Conservation (phyloP, 2,113 vertebrate species). For the Pithys albifrons region DNA sequence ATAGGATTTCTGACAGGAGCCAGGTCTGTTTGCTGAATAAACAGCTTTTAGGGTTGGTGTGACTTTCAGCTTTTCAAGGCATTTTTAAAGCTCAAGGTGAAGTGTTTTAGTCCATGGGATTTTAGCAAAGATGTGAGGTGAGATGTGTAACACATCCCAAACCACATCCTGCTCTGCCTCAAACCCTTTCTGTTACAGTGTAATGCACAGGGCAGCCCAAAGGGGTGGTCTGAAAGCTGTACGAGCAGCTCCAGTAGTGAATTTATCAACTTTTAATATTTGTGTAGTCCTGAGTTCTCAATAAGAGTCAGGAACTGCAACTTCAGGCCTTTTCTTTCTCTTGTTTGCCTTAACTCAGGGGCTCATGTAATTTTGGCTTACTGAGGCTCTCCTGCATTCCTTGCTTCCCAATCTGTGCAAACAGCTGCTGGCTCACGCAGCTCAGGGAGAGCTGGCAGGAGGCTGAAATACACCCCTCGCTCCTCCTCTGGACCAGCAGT, state of each 20-base stretch:
- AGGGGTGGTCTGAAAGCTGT: not conserved
- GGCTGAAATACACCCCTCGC: not conserved
- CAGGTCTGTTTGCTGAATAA: not conserved
- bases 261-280: not conserved
- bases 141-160: not conserved
- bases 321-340: not conserved
- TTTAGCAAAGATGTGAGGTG: not conserved
- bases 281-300: not conserved
- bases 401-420: not conserved
- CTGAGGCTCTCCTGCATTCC: not conserved
- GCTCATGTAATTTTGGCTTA: not conserved
- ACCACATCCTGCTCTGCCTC: not conserved
- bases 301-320: not conserved
- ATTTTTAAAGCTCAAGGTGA: not conserved
- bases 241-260: not conserved
- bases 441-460: not conserved
- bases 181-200: not conserved
- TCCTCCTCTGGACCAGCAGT: not conserved
- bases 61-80: not conserved
- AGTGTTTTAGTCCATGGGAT: not conserved
- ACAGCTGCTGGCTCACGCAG: constrained; percentile 6
- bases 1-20: not conserved
- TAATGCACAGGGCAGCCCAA: rapidly evolving
- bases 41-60: not conserved
- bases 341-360: not conserved